Base-by-base conservation (phyloP, 2,797 vertebrate species). In the Microctenopoma stevenorrisi region DNA sequence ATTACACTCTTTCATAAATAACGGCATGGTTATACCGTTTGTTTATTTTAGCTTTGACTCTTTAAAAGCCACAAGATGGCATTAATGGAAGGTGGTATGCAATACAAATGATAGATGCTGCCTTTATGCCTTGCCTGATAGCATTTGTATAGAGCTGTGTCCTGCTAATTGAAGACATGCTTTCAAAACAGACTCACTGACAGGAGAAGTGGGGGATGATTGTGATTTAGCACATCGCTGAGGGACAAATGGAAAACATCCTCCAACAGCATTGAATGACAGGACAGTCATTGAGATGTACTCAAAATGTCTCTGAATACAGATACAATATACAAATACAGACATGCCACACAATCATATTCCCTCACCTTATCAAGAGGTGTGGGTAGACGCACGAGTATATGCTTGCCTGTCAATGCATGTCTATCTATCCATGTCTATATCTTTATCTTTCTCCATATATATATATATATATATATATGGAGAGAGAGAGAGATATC, bases 241-340 rank as follows among this genome's bases (percentile, higher is more conserved):
- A 76, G 76, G 78, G 66, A 64, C 81, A 89, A 91, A 87, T 82
- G 71, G 77, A 88, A 88, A 91, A 90, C 86, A 88, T 89, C 75
- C 68, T 65, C 48, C 73, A 79, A 77, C 66, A 48, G 72, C 66
- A 44, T n/a, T 67, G 55, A 81, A 78, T 81, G 81, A 82, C 73
- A 82, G 57, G 72, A 56, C 76, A 64, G 76, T 82, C 82, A 90
- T 72, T 81, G 79, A 83, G 78, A 86, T 64, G 65, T 74, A 81
- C 88, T 83, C 81, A 64, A 64, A 79, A 76, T 80, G 80, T 79
- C 77, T 82, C 78, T 69, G 66, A 83, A 69, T 67, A 79, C 68
- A 79, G 72, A 70, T 35, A 6, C 4, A 35, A 35, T 35, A 35
- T 9, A 35, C 33, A 70, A 83, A 69, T 67, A 79, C 68, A 79